A percentile compares a stretch with the other conserved stretches of the same genome.
Evolutionary conservation across 2,888 invertebrate species (phyloP).

Genomic region (Helicoverpa assulta): DNA sequence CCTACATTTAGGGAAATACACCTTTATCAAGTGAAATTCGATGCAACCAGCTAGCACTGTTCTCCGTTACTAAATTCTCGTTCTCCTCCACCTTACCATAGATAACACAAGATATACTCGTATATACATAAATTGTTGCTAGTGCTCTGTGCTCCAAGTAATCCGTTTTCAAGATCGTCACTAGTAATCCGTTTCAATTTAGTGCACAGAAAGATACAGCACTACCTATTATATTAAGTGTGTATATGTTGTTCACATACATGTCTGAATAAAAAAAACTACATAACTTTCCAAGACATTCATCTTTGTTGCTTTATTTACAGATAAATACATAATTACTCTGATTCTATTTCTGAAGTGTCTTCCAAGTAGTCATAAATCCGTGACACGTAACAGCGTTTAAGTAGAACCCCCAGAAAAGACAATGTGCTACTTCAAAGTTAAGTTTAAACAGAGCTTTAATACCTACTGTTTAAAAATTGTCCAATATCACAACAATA

Average conservation of each 20-base stretch:
- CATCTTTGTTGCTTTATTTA: neutral
- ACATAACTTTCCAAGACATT: neutral
- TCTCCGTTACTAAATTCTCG: slow-evolving; percentile 1
- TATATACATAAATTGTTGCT: slow-evolving; percentile 24
- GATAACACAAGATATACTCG: slow-evolving; percentile 11
- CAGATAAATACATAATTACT: neutral
- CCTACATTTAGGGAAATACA: neutral
- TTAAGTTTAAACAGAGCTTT: neutral
- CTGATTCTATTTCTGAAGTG: too few relatives aligned
- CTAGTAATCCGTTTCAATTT: slow-evolving; percentile 51
- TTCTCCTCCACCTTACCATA: neutral
- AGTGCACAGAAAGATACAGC: slow-evolving; percentile 12
- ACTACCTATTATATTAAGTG: slow-evolving; percentile 10
- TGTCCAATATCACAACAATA: neutral
- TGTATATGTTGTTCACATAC: slow-evolving; percentile 3
- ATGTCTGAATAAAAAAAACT: neutral
- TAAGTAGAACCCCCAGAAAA: neutral
- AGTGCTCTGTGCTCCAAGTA: slow-evolving; percentile 9
- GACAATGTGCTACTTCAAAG: neutral
- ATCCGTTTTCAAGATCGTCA: slow-evolving; percentile 37
- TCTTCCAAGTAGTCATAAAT: too few relatives aligned
- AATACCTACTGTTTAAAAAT: neutral
- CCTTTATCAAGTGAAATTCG: neutral
- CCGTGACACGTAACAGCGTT: too few relatives aligned
- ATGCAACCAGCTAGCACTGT: neutral